Evolutionary conservation across 2,888 invertebrate genomes (phyloP).

Genomic region (Machimus atricapillus): DNA sequence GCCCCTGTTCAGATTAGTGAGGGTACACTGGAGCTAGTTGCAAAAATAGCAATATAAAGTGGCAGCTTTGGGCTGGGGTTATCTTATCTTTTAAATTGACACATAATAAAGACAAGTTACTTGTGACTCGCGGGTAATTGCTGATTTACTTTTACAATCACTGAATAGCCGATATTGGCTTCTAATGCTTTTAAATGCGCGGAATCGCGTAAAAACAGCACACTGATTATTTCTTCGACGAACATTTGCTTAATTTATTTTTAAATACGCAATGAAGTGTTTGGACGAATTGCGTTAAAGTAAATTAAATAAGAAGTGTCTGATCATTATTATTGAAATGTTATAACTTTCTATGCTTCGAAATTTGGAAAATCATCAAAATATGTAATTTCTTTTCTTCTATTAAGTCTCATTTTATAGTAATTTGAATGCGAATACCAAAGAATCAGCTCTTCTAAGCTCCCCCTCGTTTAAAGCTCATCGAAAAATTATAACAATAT

Average conservation of each 20-base stretch:
- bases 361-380: no score
- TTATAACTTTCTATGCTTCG: no score
- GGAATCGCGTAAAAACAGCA: background rate
- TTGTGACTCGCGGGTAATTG: background rate
- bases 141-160: background rate
- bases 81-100: background rate
- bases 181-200: background rate
- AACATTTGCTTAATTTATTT: background rate
- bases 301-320: background rate
- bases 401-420: no score
- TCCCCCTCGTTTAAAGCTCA: no score
- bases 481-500: no score
- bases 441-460: no score
- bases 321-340: background rate
- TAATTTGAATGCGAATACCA: no score
- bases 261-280: background rate
- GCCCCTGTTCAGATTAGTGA: background rate
- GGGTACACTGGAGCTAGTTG: background rate
- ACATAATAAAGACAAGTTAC: background rate
- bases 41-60: background rate
- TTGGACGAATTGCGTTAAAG: background rate
- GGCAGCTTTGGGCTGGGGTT: background rate
- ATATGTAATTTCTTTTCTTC: no score
- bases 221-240: background rate
- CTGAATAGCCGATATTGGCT: background rate